Evolutionary conservation across 2,888 invertebrate genomes (phyloP).

Genomic region (Philhelius pedissequus): DNA sequence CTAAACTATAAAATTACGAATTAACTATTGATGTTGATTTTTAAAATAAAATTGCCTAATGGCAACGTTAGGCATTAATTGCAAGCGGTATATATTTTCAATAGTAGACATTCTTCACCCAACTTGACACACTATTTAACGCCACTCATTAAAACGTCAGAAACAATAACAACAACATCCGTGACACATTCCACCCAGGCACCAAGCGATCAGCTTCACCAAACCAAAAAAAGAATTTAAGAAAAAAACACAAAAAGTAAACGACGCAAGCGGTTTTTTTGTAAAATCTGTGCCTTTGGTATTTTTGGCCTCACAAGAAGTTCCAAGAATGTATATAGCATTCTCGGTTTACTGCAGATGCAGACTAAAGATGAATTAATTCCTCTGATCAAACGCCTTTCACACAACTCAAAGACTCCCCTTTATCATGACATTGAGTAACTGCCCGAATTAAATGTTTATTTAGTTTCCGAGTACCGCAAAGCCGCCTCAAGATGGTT

Average conservation of each 20-base stretch:
- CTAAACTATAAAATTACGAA: too few species aligned
- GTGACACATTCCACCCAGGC: constrained; percentile 18
- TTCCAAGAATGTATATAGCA: background rate
- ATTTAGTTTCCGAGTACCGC: constrained; percentile 3
- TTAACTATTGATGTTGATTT: too few species aligned
- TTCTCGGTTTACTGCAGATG: background rate
- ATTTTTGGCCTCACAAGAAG: constrained; percentile 25
- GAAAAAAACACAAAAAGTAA: background rate
- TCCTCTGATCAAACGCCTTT: constrained; percentile 38
- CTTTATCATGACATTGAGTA: constrained; percentile 21
- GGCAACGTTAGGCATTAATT: too few species aligned
- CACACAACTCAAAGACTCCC: background rate
- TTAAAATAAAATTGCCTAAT: too few species aligned
- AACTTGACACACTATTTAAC: constrained; percentile 9
- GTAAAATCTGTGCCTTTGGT: background rate
- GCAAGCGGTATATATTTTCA: too few species aligned
- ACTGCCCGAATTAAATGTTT: constrained; percentile 26
- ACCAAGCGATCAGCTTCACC: background rate
- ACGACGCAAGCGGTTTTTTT: background rate
- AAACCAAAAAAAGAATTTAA: background rate
- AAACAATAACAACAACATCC: constrained; percentile 5
- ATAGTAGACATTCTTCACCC: background rate
- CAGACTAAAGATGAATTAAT: constrained; percentile 23
- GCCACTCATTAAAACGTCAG: background rate
- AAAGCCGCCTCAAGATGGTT: background rate